phyloP scores from a whole-genome alignment of 2,797 vertebrate genomes.

The Euthynnus affinis region DNA sequence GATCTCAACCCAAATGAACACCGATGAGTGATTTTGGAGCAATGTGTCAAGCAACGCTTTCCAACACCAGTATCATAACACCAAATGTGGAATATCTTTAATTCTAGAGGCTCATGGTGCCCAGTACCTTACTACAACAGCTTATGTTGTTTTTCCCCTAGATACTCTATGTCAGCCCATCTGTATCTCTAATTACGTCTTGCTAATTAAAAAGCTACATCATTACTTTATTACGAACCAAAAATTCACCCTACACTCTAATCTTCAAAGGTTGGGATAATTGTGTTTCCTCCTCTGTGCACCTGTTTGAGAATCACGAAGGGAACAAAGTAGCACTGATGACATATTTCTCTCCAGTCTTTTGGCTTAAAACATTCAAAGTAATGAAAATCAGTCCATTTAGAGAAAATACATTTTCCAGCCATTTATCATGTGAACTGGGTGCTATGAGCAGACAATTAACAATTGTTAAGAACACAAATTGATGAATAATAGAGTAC shows the following conservation, averaged over 20 bases:
- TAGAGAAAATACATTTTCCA: neutral
- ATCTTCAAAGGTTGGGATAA: neutral
- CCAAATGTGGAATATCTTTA: too few relatives aligned
- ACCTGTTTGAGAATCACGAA: neutral
- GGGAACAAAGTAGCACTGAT: neutral
- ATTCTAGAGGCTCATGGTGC: too few relatives aligned
- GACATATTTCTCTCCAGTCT: neutral
- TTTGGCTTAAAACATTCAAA: neutral
- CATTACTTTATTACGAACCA: conserved; percentile 2
- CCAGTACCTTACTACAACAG: neutral
- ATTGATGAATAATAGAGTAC: neutral
- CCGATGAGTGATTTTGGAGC: neutral
- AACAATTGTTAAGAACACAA: neutral
- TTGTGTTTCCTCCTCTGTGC: neutral
- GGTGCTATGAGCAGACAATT: neutral
- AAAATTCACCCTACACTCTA: neutral
- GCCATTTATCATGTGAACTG: neutral
- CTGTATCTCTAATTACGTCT: neutral
- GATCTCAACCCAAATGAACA: neutral
- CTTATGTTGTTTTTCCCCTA: neutral
- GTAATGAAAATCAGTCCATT: neutral
- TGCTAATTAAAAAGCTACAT: neutral
- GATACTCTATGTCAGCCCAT: neutral
- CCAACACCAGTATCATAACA: neutral
- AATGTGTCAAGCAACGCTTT: neutral